Base-by-base conservation (phyloP, 2,888 invertebrate genomes). In the Chesias legatella region DNA sequence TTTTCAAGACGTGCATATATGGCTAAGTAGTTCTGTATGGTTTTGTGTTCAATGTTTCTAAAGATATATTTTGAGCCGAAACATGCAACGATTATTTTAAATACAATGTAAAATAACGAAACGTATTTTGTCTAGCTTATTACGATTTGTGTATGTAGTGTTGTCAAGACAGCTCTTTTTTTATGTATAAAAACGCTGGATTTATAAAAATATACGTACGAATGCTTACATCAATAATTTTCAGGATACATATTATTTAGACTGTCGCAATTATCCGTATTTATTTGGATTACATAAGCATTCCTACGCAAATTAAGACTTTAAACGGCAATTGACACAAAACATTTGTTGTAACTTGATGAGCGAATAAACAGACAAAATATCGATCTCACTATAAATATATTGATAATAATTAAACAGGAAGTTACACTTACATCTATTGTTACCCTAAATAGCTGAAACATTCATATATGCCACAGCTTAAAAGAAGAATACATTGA, bases 401-500 rank as follows among this genome's bases (percentile, higher is more conserved):
- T 39, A 45, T 17, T 30, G 33, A 43, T 33, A 39, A 37, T 48
- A 48, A 41, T 49, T 42, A 48, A 39, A 51, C 43, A 46, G 33
- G 37, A 42, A 54, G 43, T 44, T 41, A n/a, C n/a, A n/a, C 59
- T 63, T 63, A 65, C n/a, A 28, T 4, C 54, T 63, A 61, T 35
- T 3, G 38, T 51, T 43, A 44, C 10, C 38, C 57, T 67, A 64
- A 48, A 42, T 61, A 71, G 63, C 65, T 64, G 69, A 66, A 53
- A 67, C 66, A 63, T 45, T 50, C 63, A 45, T 23, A 23, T 21
- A 17, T 10, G 33, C 29, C 33, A 37, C 10, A 36, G 26, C 25
- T 33, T 10, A 57, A 48, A 36, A 33, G 20, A 21, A 45, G 13
- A n/a, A 36, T 10, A 17, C 13, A 10, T 28, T 3, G 26, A 23